Evolutionary conservation across 2,113 vertebrate species (phyloP).

Genomic region (Furnarius figulus): DNA sequence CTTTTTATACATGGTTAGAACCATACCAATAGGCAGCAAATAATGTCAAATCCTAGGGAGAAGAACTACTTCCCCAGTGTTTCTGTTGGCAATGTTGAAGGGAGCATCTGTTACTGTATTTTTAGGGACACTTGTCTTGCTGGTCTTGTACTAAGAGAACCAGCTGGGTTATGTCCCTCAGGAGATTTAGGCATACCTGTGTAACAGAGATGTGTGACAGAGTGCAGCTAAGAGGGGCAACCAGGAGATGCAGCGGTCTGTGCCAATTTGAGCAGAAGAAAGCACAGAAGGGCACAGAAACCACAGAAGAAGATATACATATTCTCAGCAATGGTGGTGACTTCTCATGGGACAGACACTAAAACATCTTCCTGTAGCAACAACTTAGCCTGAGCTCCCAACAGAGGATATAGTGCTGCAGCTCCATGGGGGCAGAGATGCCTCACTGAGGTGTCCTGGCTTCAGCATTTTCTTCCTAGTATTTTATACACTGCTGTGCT

Average conservation of each 20-base stretch:
- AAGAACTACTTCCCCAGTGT: neutral
- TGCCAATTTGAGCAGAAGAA: neutral
- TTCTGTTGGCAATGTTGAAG: neutral
- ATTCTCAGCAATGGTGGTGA: neutral
- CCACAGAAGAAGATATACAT: neutral
- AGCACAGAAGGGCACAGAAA: neutral
- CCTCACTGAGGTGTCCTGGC: neutral
- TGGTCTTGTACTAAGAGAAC: neutral
- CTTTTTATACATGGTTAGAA: neutral
- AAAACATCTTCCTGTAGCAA: neutral
- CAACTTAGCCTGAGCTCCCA: neutral
- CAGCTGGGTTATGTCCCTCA: neutral
- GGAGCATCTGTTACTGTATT: neutral
- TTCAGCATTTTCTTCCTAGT: neutral
- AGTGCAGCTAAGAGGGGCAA: neutral
- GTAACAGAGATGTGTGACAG: neutral
- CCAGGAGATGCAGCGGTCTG: neutral
- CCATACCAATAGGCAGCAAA: neutral
- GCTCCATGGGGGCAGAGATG: neutral
- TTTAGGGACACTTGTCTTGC: neutral
- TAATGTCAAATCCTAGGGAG: neutral
- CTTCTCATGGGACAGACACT: neutral
- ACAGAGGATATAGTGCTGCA: neutral
- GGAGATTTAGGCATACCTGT: neutral
- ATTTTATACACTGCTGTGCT: neutral